Evolutionary conservation across 2,888 invertebrate genomes (phyloP).

Genomic region (Watsonalla binaria): DNA sequence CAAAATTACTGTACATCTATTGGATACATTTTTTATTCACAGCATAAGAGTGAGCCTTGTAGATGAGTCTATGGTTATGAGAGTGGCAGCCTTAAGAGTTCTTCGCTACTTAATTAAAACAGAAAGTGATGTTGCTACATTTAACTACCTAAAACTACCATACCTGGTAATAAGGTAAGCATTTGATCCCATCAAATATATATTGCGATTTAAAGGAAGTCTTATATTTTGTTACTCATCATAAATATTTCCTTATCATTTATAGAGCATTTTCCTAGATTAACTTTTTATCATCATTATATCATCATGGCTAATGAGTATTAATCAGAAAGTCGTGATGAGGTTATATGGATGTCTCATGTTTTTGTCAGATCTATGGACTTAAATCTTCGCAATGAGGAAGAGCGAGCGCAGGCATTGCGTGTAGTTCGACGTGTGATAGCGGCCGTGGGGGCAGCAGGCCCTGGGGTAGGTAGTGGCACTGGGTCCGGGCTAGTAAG

Average conservation of each 20-base stretch:
- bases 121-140: constrained; percentile 86
- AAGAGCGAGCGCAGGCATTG: constrained; percentile 94
- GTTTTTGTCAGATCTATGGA: constrained; percentile 86
- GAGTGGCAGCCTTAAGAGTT: constrained; percentile 92
- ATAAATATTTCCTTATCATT: not conserved
- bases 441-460: constrained; percentile 73
- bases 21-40: constrained; percentile 23
- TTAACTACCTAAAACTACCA: constrained; percentile 90
- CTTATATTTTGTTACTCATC: not conserved
- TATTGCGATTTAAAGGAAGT: constrained; percentile 9
- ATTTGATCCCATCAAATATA: not conserved
- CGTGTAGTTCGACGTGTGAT: constrained; percentile 84
- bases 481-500: constrained; percentile 80
- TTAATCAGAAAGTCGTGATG: too few species aligned
- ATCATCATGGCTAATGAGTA: too few species aligned
- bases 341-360: not conserved
- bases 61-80: constrained; percentile 92
- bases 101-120: constrained; percentile 90
- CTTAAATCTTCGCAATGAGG: constrained; percentile 92
- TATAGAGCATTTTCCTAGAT: too few species aligned
- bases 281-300: too few species aligned
- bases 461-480: constrained; percentile 64
- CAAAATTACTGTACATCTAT: not conserved
- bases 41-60: constrained; percentile 92
- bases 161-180: constrained; percentile 87